Percentiles rank a stretch among this genome's conserved stretches.
Conservation (phyloP, 2,888 invertebrate species). For the Cephus sareptanus region DNA sequence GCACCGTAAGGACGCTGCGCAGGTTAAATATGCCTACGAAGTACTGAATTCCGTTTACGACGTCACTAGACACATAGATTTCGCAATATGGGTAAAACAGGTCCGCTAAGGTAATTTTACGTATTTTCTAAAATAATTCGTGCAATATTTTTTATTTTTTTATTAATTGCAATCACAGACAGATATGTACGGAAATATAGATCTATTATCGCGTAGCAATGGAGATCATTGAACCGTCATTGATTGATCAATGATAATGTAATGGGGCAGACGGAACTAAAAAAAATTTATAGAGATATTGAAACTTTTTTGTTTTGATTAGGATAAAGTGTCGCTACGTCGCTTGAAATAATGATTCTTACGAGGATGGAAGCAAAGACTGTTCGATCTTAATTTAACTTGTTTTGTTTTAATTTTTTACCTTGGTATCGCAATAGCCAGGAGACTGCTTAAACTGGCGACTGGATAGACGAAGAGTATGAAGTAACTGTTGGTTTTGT, state of each 20-base stretch:
- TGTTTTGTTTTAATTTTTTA: constrained; percentile 23
- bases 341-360: background rate
- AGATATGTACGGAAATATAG: background rate
- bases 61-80: background rate
- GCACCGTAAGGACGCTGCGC: too few species aligned
- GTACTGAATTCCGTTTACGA: background rate
- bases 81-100: background rate
- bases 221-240: background rate
- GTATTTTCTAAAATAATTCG: background rate
- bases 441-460: constrained; percentile 54
- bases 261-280: background rate
- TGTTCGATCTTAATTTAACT: background rate
- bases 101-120: background rate
- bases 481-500: constrained; percentile 50
- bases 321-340: background rate
- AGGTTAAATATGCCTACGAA: too few species aligned
- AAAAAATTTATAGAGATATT: background rate
- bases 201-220: background rate
- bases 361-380: background rate
- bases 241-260: background rate
- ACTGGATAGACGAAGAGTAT: constrained; percentile 57
- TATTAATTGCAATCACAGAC: background rate
- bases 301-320: background rate
- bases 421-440: constrained; percentile 58
- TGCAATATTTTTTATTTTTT: background rate